These are phyloP conservation scores for Drosophila setosimentum DNA, from an alignment of 2,888 invertebrate species.

Conservation along the genomic window DNA sequence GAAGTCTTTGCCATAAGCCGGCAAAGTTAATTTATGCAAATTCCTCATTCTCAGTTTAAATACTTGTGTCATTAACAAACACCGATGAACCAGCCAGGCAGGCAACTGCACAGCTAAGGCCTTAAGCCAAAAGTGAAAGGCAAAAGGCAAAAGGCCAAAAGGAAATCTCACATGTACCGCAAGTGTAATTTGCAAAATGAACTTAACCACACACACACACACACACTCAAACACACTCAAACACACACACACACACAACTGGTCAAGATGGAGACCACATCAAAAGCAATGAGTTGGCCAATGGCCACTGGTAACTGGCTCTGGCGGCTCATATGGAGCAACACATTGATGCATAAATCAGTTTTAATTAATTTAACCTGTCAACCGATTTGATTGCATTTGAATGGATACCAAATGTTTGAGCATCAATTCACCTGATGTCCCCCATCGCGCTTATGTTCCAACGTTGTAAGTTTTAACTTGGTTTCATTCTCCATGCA, in stretches of 20 bases:
- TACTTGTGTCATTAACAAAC: constrained; percentile 74
- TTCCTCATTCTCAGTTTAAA: constrained; percentile 66
- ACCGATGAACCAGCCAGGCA: constrained; percentile 12
- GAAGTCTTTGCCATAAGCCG: constrained; percentile 41
- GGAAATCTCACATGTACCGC: constrained; percentile 55
- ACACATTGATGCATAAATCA: constrained; percentile 57
- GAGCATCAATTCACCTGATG: background rate
- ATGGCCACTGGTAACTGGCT: constrained; percentile 2
- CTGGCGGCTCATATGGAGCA: background rate
- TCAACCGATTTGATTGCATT: constrained; percentile 66
- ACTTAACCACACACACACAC: constrained; percentile 54
- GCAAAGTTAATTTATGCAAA: constrained; percentile 72
- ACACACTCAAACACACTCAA: constrained; percentile 15
- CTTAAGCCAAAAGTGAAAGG: constrained; percentile 30
- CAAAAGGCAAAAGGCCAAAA: constrained; percentile 27
- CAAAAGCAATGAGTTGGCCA: constrained; percentile 54
- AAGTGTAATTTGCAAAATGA: constrained; percentile 73
- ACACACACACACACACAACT: constrained; percentile 15
- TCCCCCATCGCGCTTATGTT: constrained; percentile 7
- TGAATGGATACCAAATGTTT: constrained; percentile 43
- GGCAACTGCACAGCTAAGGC: constrained; percentile 11
- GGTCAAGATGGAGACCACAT: constrained; percentile 68
- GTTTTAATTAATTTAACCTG: constrained; percentile 74
- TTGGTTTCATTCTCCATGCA: constrained; percentile 19
- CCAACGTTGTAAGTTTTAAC: constrained; percentile 25